phyloP scores from a whole-genome alignment of 2,797 vertebrate species.

The Phaenicophaeus curvirostris region DNA sequence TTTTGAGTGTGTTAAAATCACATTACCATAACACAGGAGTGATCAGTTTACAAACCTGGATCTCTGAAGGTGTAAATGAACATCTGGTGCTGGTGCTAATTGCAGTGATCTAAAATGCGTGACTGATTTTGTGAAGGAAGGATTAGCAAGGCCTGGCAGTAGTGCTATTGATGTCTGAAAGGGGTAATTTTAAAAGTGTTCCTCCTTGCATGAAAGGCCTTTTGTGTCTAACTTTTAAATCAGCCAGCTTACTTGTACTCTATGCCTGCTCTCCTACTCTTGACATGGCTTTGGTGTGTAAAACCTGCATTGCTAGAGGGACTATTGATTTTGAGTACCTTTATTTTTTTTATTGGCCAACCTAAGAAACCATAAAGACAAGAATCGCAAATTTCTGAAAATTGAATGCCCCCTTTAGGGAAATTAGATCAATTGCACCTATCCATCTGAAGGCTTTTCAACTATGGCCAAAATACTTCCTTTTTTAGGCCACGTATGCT shows the following conservation, averaged over 20 bases:
- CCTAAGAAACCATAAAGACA: background rate
- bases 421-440: background rate
- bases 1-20: constrained; percentile 42
- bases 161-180: constrained; percentile 13
- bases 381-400: background rate
- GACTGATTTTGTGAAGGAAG: constrained; percentile 31
- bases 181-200: constrained; percentile 51
- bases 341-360: background rate
- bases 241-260: background rate
- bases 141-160: constrained; percentile 14
- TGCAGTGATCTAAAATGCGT: constrained; percentile 48
- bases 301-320: background rate
- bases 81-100: constrained; percentile 61
- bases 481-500: accelerated
- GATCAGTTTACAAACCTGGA: constrained; percentile 43
- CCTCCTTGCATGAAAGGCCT: background rate
- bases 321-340: background rate
- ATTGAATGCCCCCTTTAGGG: background rate
- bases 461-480: background rate
- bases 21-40: background rate
- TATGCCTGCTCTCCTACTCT: background rate
- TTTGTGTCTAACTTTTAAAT: constrained; percentile 19
- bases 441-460: background rate
- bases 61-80: constrained; percentile 68
- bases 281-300: background rate